phyloP scores from a whole-genome alignment of 2,113 vertebrate genomes.

The Alligator mississippiensis region DNA sequence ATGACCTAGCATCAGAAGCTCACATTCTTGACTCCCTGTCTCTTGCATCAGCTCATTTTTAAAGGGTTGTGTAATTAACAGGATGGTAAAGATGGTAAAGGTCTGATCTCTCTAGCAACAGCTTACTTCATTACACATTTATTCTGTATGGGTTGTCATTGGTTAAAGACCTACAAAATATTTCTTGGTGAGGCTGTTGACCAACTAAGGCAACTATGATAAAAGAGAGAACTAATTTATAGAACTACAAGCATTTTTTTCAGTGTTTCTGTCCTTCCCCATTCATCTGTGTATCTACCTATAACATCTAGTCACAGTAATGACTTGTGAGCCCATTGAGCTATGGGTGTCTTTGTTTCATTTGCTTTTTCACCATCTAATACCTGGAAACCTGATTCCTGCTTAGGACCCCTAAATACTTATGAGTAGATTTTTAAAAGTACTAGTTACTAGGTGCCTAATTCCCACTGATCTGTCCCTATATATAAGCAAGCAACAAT shows the following conservation, averaged over 20 bases:
- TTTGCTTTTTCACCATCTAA: background rate
- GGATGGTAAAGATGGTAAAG: background rate
- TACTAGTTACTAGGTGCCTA: background rate
- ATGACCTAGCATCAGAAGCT: conserved; percentile 8
- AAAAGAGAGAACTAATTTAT: background rate
- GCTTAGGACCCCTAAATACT: background rate
- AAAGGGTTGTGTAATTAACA: background rate
- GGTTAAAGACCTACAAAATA: background rate
- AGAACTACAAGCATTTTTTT: background rate
- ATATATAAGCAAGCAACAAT: background rate
- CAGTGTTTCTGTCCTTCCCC: background rate
- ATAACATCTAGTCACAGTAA: background rate
- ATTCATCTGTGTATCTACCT: background rate
- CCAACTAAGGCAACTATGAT: background rate
- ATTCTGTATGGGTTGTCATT: background rate
- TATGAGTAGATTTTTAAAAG: background rate
- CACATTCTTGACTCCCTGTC: background rate
- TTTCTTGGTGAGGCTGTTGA: background rate
- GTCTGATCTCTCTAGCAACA: too few species aligned
- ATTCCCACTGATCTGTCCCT: background rate
- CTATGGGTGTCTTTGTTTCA: background rate
- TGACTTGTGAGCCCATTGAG: background rate
- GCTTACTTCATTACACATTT: background rate
- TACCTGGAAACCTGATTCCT: background rate
- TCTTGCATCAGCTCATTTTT: background rate